phyloP scores from a whole-genome alignment of 1,140 invertebrate genomes.

The Polyergus mexicanus region DNA sequence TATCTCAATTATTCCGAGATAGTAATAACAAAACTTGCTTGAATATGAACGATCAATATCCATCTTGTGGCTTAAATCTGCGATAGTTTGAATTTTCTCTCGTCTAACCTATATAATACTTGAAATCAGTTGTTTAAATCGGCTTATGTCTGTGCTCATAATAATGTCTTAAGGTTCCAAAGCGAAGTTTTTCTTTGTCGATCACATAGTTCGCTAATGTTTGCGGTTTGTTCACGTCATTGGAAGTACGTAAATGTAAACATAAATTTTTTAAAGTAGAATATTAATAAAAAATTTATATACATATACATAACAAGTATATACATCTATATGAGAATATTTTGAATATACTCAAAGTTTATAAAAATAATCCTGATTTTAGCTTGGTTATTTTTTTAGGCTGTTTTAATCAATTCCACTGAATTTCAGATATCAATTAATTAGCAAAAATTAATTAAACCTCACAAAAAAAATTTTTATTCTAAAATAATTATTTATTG shows the following conservation, averaged over 20 bases:
- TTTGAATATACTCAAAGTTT: background rate
- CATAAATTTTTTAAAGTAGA: background rate
- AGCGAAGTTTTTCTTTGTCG: background rate
- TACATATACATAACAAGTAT: too few species aligned
- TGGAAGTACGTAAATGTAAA: background rate
- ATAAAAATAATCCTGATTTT: background rate
- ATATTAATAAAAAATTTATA: background rate
- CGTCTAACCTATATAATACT: constrained; percentile 24
- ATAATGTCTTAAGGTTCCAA: background rate
- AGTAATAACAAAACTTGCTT: constrained; percentile 35
- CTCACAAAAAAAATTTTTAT: too few species aligned
- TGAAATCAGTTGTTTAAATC: constrained; percentile 33
- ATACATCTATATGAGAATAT: too few species aligned
- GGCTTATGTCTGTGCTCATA: constrained; percentile 1
- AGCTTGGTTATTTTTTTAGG: background rate
- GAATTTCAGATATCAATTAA: background rate
- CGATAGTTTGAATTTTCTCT: background rate
- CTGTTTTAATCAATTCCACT: background rate
- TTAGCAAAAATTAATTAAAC: background rate
- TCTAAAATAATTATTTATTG: background rate
- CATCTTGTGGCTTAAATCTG: constrained; percentile 13
- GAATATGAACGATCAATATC: constrained; percentile 24
- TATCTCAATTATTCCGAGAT: constrained; percentile 21
- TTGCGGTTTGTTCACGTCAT: background rate
- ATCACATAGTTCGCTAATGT: background rate